Conservation (phyloP, 2,113 vertebrate genomes). For the Empidonax alnorum region DNA sequence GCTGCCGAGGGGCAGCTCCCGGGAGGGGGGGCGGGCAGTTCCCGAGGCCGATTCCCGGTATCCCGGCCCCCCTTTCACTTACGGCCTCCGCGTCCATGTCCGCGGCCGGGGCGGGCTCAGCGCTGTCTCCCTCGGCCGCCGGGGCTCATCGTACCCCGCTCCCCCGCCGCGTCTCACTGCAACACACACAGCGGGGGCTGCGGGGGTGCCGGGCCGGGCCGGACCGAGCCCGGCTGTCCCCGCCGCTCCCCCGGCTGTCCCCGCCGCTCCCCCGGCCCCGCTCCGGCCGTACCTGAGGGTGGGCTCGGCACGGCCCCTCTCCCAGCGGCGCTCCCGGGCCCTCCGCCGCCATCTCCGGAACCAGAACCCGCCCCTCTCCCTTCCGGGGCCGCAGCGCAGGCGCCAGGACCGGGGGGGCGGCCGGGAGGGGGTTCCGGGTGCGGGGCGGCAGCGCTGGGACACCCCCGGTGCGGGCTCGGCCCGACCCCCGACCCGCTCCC, state of each 20-base stretch:
- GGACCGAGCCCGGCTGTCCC: background rate
- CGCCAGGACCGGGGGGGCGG: background rate
- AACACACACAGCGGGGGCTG: background rate
- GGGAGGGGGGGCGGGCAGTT: background rate
- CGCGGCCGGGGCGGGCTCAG: background rate
- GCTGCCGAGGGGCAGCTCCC: background rate
- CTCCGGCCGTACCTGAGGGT: background rate
- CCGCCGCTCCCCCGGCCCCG: background rate
- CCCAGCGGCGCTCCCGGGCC: background rate
- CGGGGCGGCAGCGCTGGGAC: background rate
- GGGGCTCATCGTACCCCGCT: background rate
- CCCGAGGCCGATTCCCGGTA: background rate
- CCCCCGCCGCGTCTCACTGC: background rate
- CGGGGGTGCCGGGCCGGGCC: background rate
- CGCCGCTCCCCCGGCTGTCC: background rate
- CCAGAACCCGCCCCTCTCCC: background rate
- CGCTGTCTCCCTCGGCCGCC: background rate
- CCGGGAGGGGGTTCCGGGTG: background rate
- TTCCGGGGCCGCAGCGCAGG: background rate
- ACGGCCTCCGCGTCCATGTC: conserved; percentile 88
- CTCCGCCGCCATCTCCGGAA: conserved; percentile 15
- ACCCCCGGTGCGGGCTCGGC: background rate
- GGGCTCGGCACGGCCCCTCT: background rate
- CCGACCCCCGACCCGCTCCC: background rate
- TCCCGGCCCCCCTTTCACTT: conserved; percentile 33